Percentiles rank a stretch among this genome's conserved stretches.
phyloP scores from a whole-genome alignment of 2,888 invertebrate species.

The Drosophila setosimentum region DNA sequence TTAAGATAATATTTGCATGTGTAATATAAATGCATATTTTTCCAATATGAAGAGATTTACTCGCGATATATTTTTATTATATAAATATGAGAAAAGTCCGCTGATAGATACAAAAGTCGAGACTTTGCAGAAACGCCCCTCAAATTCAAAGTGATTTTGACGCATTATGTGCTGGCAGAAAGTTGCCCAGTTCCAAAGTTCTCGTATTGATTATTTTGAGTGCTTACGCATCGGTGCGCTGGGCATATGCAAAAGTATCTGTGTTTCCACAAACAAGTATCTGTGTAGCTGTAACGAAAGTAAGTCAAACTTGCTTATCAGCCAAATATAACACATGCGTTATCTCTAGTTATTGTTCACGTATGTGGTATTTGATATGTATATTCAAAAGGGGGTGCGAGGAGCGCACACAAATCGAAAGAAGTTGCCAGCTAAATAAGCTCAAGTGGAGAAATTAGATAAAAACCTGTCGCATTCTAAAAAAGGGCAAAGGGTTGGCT shows the following conservation, averaged over 20 bases:
- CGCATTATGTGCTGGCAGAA: conserved; percentile 43
- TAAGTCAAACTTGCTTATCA: conserved; percentile 77
- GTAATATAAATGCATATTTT: not conserved
- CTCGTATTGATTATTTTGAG: conserved; percentile 75
- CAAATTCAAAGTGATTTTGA: conserved; percentile 40
- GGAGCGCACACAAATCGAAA: conserved; percentile 21
- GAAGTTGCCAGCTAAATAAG: conserved; percentile 50
- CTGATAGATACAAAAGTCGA: conserved; percentile 13
- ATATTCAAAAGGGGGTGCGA: not conserved
- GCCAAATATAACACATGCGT: conserved; percentile 54
- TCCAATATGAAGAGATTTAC: not conserved
- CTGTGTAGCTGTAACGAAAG: conserved; percentile 52
- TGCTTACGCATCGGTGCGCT: conserved; percentile 69
- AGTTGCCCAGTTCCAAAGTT: conserved; percentile 69
- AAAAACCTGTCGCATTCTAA: conserved; percentile 69
- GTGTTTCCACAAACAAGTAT: conserved; percentile 33
- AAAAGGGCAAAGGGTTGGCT: conserved; percentile 41
- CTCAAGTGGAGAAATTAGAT: conserved; percentile 79
- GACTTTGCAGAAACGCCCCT: conserved; percentile 47
- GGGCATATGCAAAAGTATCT: conserved; percentile 52
- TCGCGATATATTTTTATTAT: not conserved
- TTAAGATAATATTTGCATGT: not conserved
- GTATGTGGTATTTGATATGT: conserved; percentile 16
- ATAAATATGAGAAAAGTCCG: not conserved
- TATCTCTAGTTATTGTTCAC: conserved; percentile 62